phyloP scores from a whole-genome alignment of 2,113 vertebrate species.

The Zootoca vivipara region DNA sequence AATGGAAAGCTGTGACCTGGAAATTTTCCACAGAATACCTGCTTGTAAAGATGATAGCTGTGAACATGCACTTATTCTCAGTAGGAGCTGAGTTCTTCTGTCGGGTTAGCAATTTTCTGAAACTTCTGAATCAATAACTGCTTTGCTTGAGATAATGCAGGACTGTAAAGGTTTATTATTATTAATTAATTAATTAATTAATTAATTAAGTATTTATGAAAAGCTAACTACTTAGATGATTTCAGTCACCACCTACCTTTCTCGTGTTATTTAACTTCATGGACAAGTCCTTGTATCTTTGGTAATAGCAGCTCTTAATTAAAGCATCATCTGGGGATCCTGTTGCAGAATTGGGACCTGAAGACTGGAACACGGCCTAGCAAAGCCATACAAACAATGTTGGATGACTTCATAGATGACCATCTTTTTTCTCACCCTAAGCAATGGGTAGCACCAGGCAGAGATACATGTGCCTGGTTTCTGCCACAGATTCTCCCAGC shows the following conservation, averaged over 20 bases:
- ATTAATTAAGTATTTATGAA: conserved; percentile 52
- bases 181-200: too few relatives aligned
- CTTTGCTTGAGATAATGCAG: conserved; percentile 47
- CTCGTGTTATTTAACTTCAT: not conserved
- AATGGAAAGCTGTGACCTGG: conserved; percentile 53
- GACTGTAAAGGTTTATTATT: conserved; percentile 30
- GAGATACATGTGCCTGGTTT: not conserved
- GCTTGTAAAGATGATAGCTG: conserved; percentile 55
- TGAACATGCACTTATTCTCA: conserved; percentile 45
- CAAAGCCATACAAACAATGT: not conserved
- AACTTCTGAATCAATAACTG: conserved; percentile 59
- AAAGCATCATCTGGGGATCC: not conserved
- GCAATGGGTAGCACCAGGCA: not conserved
- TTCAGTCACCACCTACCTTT: conserved; percentile 20
- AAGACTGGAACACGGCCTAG: not conserved
- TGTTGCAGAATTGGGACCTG: not conserved
- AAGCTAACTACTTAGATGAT: conserved; percentile 28
- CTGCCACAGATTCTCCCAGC: not conserved
- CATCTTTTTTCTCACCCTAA: not conserved
- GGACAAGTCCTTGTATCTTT: not conserved
- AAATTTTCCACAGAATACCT: conserved; percentile 55
- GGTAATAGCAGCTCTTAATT: not conserved
- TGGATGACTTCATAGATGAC: not conserved
- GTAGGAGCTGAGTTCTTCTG: conserved; percentile 50
- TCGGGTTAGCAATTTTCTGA: conserved; percentile 55